These are phyloP conservation scores for Anser brachyrhynchus DNA, from an alignment of 2,113 vertebrate species.

Conservation along the genomic window DNA sequence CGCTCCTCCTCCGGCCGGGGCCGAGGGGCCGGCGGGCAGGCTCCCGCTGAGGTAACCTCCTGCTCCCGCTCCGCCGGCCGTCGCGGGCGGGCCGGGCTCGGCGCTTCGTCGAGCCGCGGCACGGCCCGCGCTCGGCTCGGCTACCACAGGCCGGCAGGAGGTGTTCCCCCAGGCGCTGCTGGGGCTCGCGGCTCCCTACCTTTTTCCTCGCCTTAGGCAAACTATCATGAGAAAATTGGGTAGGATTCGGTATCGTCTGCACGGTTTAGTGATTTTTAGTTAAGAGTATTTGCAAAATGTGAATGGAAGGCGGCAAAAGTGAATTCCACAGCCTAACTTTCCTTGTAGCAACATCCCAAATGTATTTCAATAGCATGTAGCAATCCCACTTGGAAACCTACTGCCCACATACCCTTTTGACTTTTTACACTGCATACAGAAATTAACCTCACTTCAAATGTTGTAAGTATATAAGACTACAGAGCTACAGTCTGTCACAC, in stretches of 20 bases:
- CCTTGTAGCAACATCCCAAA: rapidly evolving
- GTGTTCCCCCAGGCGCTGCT: rapidly evolving
- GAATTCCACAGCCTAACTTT: not conserved
- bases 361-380: not conserved
- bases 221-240: not conserved
- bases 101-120: too few relatives aligned
- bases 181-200: too few relatives aligned
- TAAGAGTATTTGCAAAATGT: not conserved
- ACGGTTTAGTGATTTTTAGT: not conserved
- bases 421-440: rapidly evolving
- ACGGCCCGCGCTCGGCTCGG: too few relatives aligned
- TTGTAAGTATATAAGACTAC: too few relatives aligned
- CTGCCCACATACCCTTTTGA: not conserved
- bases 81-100: too few relatives aligned
- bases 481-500: rapidly evolving
- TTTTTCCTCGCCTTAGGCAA: not conserved
- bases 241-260: rapidly evolving
- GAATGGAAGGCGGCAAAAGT: not conserved
- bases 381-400: not conserved
- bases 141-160: too few relatives aligned
- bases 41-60: too few relatives aligned
- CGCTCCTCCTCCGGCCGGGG: too few relatives aligned
- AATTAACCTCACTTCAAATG: not conserved
- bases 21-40: too few relatives aligned
- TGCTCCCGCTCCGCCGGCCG: too few relatives aligned